A percentile compares a stretch with the other conserved stretches of the same genome.
These are phyloP conservation scores for Alloscopus bannaensis DNA, from an alignment of 2,888 invertebrate genomes.

Conservation along the genomic window DNA sequence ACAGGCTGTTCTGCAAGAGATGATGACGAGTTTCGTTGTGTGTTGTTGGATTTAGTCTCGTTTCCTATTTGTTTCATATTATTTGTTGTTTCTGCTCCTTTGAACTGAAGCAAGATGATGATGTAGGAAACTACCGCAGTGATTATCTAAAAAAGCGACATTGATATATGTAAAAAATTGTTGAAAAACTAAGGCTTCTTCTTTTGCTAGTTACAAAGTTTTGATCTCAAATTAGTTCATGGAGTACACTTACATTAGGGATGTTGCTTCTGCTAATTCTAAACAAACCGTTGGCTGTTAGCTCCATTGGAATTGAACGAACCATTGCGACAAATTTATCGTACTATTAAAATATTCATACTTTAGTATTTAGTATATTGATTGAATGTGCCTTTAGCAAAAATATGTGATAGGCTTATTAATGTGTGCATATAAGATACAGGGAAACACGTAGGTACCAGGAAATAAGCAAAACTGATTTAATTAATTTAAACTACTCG, in stretches of 20 bases:
- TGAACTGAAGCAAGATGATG: constrained; percentile 55
- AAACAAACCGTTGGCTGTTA: constrained; percentile 57
- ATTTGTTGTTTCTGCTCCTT: constrained; percentile 17
- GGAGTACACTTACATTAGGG: constrained; percentile 43
- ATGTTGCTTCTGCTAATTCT: constrained; percentile 52
- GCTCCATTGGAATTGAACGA: constrained; percentile 29
- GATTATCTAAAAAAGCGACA: constrained; percentile 32
- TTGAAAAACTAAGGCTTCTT: background rate
- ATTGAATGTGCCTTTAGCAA: no score
- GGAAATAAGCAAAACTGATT: no score
- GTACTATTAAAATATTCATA: no score
- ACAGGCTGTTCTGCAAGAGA: no score
- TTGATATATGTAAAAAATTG: background rate
- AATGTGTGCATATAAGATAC: no score
- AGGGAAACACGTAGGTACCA: no score
- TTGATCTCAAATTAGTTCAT: background rate
- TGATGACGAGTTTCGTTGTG: no score
- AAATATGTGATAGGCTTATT: no score
- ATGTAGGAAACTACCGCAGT: constrained; percentile 51
- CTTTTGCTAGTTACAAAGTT: background rate
- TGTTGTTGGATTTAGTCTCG: background rate
- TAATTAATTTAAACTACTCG: no score
- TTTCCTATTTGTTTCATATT: background rate
- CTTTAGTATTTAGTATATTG: no score
- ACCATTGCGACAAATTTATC: constrained; percentile 46